phyloP scores from a whole-genome alignment of 2,888 invertebrate genomes.

The Agonopterix alstromeriana region DNA sequence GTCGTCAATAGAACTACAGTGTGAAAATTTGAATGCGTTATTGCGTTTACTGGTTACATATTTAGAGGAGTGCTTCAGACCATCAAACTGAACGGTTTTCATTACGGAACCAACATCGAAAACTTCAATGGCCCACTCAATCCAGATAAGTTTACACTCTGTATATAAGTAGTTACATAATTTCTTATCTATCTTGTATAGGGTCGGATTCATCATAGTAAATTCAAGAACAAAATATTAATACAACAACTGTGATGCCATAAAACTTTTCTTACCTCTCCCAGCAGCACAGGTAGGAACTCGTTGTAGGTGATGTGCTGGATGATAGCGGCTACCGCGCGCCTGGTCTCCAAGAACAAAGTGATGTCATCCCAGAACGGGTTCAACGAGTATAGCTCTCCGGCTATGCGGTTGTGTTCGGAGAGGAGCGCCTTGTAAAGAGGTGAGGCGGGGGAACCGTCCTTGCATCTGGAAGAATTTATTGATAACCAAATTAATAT shows the following conservation, averaged over 20 bases:
- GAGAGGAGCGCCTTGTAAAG: constrained; percentile 83
- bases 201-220: background rate
- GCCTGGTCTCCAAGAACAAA: constrained; percentile 84
- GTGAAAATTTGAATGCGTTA: too few species aligned
- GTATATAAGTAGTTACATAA: too few species aligned
- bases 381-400: constrained; percentile 81
- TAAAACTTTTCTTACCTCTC: constrained; percentile 25
- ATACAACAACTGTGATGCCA: too few species aligned
- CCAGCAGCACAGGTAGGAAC: constrained; percentile 86
- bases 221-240: background rate
- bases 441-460: constrained; percentile 81
- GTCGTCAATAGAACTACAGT: too few species aligned
- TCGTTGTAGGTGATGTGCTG: constrained; percentile 92
- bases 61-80: too few species aligned
- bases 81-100: too few species aligned
- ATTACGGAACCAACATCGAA: too few species aligned
- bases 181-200: background rate
- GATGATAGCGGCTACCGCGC: constrained; percentile 85
- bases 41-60: too few species aligned
- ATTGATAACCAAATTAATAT: too few species aligned
- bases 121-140: too few species aligned
- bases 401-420: constrained; percentile 89
- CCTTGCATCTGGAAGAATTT: constrained; percentile 66
- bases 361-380: constrained; percentile 88
- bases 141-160: too few species aligned